A percentile compares a stretch with the other conserved stretches of the same genome.
Conservation (phyloP, 1,140 invertebrate genomes). For the Drosophila micromelanica region DNA sequence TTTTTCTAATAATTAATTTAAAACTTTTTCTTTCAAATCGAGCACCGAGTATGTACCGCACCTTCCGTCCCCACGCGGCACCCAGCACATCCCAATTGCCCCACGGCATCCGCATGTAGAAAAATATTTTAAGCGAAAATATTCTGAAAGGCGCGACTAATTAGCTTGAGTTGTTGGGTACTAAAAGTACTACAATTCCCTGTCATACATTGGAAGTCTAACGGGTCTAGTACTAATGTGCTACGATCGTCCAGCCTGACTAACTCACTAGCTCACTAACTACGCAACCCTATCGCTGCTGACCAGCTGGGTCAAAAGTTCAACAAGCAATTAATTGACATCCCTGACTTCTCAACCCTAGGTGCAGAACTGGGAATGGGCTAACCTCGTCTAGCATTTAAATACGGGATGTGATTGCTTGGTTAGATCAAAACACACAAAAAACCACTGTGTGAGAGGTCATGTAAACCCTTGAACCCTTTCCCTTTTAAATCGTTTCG, state of each 20-base stretch:
- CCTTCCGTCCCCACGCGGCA: background rate
- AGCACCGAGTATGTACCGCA: conserved; percentile 23
- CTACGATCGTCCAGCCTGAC: background rate
- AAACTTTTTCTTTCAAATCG: conserved; percentile 79
- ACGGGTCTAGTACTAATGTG: too few species aligned
- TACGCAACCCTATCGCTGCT: background rate
- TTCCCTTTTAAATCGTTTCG: background rate
- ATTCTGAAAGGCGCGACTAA: conserved; percentile 48
- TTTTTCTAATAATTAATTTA: conserved; percentile 84
- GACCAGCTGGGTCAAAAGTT: conserved; percentile 14
- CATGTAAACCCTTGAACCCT: conserved; percentile 20
- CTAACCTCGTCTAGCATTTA: conserved; percentile 1
- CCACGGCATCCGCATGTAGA: background rate
- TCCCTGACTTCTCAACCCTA: conserved; percentile 9
- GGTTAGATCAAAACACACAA: conserved; percentile 3
- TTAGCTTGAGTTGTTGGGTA: conserved; percentile 29
- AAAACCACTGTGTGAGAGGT: conserved; percentile 1
- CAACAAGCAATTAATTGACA: conserved; percentile 54
- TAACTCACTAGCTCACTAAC: too few species aligned
- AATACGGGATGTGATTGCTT: conserved; percentile 11
- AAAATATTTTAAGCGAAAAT: conserved; percentile 24
- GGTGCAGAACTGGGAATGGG: background rate
- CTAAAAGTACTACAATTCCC: too few species aligned
- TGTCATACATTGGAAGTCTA: too few species aligned
- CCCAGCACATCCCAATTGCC: background rate